Percentiles rank a stretch among this genome's conserved stretches.
Evolutionary conservation across 2,888 invertebrate species (phyloP).

Genomic region (Baronia brevicornis): DNA sequence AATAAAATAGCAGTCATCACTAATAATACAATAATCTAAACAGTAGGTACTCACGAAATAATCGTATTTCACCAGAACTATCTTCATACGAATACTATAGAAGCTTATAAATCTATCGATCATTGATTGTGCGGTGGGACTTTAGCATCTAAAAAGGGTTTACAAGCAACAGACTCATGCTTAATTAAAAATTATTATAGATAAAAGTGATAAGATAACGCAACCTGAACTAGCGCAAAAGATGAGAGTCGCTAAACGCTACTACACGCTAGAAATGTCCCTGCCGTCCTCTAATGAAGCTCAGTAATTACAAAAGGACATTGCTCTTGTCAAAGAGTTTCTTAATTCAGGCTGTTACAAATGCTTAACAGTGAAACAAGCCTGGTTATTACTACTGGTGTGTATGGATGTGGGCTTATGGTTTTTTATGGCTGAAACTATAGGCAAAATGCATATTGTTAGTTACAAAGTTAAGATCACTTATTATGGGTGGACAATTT

Average conservation of each 20-base stretch:
- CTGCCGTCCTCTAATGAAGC: slow-evolving; percentile 39
- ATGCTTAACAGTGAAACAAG: slow-evolving; percentile 49
- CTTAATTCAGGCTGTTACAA: slow-evolving; percentile 36
- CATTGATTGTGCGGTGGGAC: too few relatives aligned
- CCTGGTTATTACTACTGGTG: slow-evolving; percentile 49
- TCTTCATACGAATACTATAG: too few relatives aligned
- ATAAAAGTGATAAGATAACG: slow-evolving; percentile 37
- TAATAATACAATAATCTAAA: too few relatives aligned
- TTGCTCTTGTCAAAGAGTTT: slow-evolving; percentile 36
- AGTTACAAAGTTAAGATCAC: slow-evolving; percentile 47
- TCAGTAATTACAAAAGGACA: slow-evolving; percentile 40
- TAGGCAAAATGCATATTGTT: slow-evolving; percentile 55
- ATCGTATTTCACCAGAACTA: too few relatives aligned
- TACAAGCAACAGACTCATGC: too few relatives aligned
- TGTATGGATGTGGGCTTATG: slow-evolving; percentile 45
- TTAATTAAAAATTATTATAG: too few relatives aligned
- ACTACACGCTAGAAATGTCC: slow-evolving; percentile 53
- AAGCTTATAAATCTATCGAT: too few relatives aligned
- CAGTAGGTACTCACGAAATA: too few relatives aligned
- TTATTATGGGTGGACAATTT: too few relatives aligned
- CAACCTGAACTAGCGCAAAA: slow-evolving; percentile 44
- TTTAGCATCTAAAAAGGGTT: too few relatives aligned
- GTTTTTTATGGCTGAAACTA: slow-evolving; percentile 59
- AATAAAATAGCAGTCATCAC: too few relatives aligned
- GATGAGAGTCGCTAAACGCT: slow-evolving; percentile 46